Base-by-base conservation (phyloP, 2,888 invertebrate genomes). In the Tipula helvola region DNA sequence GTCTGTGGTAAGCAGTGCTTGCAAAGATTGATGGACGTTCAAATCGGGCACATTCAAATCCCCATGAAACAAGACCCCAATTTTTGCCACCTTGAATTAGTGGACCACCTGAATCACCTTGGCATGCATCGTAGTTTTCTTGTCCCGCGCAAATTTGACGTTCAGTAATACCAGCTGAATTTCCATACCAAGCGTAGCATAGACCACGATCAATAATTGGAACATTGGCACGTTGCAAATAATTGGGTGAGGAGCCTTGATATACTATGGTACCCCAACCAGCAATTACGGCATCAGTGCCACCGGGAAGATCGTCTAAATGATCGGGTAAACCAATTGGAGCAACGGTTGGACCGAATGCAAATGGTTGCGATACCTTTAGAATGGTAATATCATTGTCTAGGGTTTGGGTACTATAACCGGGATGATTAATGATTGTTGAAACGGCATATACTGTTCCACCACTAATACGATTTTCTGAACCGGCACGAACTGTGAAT, bases 101-200 rank as follows among this genome's bases (percentile, higher is more conserved):
- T 85, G 85, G 85, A 42, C 85, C 85, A 44, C 85, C 85, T 10
- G 85, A 85, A 44, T 85, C 85, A 44, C 85, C 85, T 85, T 85
- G 85, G 12, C 85, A 85, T 1, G 85, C 39, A 85, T 85, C 85
- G 18, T 18, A 28, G 13, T 42, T 42, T 42, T 41, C 41, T 16
- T 8, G 7, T 18, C 85, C 85, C 1, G 85, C 85, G 18, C 85
- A 85, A 3, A 85, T 5, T 39, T 85, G 85, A 16, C 42, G 18
- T 44, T 84, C 8, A 39, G 36, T 39, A 84, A 84, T 41, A 39
- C 84, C 84, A 13, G n/a, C n/a, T 0, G n/a, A 12, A n/a, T 39
- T 39, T 1, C n/a, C 16, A 84, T 84, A 84, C 41, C 39, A 36
- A 16, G n/a, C 7, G 3, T 5, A n/a, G n/a, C 84, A 84, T 84